These are phyloP conservation scores for Colinus virginianus DNA, from an alignment of 2,113 vertebrate genomes.

Conservation along the genomic window DNA sequence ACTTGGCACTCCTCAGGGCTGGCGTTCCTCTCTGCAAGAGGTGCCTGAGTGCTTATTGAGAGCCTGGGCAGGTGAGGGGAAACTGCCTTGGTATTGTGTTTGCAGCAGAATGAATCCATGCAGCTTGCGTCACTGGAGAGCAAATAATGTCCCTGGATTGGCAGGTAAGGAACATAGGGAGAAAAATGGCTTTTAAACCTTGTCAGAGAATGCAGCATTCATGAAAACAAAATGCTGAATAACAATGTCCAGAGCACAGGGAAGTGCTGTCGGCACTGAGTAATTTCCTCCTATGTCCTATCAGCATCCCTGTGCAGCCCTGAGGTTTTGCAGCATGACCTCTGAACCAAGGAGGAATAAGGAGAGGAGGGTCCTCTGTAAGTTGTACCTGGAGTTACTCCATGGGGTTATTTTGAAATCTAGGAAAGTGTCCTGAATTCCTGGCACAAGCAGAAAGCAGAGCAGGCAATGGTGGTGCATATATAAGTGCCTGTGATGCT, in stretches of 20 bases:
- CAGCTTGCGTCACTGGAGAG: background rate
- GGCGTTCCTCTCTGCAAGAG: background rate
- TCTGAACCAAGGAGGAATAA: background rate
- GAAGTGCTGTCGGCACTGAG: background rate
- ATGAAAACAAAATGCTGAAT: background rate
- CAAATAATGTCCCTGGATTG: background rate
- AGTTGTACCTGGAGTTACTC: background rate
- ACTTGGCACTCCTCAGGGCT: background rate
- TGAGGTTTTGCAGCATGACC: background rate
- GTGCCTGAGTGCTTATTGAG: background rate
- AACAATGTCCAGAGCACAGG: background rate
- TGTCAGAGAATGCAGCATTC: background rate
- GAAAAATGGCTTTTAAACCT: constrained; percentile 47
- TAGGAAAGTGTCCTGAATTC: background rate
- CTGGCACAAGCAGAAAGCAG: background rate
- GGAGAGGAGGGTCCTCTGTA: background rate
- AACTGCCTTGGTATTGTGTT: background rate
- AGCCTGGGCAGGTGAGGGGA: background rate
- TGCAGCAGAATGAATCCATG: background rate
- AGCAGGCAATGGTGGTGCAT: background rate
- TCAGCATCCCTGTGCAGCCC: background rate
- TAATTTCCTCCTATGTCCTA: background rate
- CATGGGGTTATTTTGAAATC: background rate
- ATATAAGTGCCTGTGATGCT: background rate
- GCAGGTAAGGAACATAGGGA: background rate